Base-by-base conservation (phyloP, 2,797 vertebrate genomes). In the Gymnopithys bicolor region DNA sequence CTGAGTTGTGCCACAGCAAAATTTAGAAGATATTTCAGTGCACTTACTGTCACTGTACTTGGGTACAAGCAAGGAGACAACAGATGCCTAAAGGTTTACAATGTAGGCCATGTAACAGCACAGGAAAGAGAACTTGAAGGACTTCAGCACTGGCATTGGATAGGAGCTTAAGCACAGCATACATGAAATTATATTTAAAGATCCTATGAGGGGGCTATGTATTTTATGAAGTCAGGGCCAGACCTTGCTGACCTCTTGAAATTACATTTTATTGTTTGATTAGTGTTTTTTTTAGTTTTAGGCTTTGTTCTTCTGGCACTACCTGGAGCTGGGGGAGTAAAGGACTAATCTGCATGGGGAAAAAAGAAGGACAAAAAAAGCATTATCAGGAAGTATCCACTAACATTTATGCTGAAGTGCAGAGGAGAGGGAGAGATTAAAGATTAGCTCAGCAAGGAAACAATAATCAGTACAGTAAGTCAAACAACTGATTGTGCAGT, bases 161-260 rank as follows among this genome's bases (percentile, higher is more conserved):
- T 30, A 71, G 60, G 24, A 76, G 2, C 25, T 80, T 67, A 79
- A 77, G 33, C 45, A 11, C 41, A 88, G 32, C 10, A 28, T 8
- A 56, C 11, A 56, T 88, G 4, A 90, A 87, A 66, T 51, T 51
- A 11, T 25, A 51, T 32, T 76, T 53, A 68, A 23, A 82, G 17
- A 66, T n/a, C 9, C 60, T 49, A 58, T 0, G 2, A 1, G 4
- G 5, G 3, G 2, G 2, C 3, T 7, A 85, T 13, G 17, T 16
- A 23, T 32, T 52, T 87, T 80, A 45, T 85, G 32, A 85, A 74
- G 68, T 79, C 24, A 49, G 21, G 5, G 19, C 17, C 60, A 83
- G 56, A 33, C 33, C 22, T 35, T 70, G 27, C 18, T 77, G 13
- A 60, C 15, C 8, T 66, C 32, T 39, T 78, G 9, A 66, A 84